Percentiles rank a stretch among this genome's conserved stretches.
Conservation (phyloP, 2,797 vertebrate genomes). For the Micropoecilia bifurca region DNA sequence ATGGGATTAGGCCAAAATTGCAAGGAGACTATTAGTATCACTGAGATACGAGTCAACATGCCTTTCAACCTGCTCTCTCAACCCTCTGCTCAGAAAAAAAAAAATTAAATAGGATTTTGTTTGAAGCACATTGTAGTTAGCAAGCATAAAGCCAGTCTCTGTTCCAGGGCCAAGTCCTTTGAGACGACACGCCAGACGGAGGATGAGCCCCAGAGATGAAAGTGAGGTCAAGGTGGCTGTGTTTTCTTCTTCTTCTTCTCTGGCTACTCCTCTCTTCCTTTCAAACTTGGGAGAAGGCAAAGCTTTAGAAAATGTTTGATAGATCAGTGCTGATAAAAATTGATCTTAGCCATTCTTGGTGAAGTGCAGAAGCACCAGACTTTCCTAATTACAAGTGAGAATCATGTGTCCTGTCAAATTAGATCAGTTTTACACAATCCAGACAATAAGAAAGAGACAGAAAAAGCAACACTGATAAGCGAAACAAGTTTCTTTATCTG, state of each 20-base stretch:
- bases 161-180: constrained; percentile 74
- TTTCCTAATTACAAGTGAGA: not conserved
- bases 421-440: not conserved
- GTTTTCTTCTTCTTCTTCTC: constrained; percentile 40
- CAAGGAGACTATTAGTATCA: constrained; percentile 62
- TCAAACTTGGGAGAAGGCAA: constrained; percentile 22
- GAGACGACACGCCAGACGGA: constrained; percentile 71
- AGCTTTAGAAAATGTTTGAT: constrained; percentile 15
- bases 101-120: constrained; percentile 72
- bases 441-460: not conserved
- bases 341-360: not conserved
- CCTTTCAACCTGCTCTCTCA: constrained; percentile 76
- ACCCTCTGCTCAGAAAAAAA: constrained; percentile 44
- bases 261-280: constrained; percentile 17
- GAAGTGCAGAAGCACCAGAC: not conserved
- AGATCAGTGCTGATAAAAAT: not conserved
- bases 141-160: constrained; percentile 79
- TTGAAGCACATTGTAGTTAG: constrained; percentile 66
- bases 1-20: constrained; percentile 58
- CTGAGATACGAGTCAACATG: constrained; percentile 70
- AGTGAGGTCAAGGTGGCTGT: constrained; percentile 73
- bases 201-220: constrained; percentile 79
- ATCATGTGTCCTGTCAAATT: not conserved
- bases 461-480: not conserved
- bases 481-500: not conserved